Percentiles rank a stretch among this genome's conserved stretches.
Conservation (phyloP, 2,113 vertebrate species). For the Limnothrissa miodon region DNA sequence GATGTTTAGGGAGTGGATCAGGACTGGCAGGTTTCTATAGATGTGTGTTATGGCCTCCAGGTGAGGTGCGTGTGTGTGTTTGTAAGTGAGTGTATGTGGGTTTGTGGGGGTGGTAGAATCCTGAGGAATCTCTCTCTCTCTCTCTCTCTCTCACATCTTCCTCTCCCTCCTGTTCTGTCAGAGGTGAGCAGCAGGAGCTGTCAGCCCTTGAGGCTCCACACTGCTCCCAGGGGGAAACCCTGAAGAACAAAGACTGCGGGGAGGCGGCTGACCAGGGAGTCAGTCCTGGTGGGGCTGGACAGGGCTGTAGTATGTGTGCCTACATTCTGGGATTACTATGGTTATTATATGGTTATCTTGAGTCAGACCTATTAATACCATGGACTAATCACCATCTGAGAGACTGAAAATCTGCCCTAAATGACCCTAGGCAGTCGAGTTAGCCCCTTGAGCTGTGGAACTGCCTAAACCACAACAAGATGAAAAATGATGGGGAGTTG, state of each 20-base stretch:
- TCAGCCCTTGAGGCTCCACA: background rate
- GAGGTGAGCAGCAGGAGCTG: background rate
- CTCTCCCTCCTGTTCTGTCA: background rate
- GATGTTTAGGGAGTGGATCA: background rate
- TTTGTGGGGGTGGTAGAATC: background rate
- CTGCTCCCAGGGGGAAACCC: background rate
- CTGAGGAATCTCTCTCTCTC: background rate
- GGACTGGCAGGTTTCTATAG: background rate
- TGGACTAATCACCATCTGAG: no score
- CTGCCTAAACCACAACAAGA: no score
- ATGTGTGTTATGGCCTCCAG: background rate
- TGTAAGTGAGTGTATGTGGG: background rate
- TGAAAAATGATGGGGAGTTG: no score
- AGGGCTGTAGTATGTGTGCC: no score
- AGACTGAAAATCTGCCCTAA: no score
- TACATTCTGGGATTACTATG: no score
- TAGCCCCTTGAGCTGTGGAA: no score
- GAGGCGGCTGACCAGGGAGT: background rate
- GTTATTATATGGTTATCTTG: no score
- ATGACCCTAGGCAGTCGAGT: no score
- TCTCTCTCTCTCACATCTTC: background rate
- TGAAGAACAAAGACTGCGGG: background rate
- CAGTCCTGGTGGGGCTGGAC: background rate
- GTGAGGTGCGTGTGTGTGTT: background rate
- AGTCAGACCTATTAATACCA: no score